Base-by-base conservation (phyloP, 2,113 vertebrate species). In the Phylloscopus trochiloides region DNA sequence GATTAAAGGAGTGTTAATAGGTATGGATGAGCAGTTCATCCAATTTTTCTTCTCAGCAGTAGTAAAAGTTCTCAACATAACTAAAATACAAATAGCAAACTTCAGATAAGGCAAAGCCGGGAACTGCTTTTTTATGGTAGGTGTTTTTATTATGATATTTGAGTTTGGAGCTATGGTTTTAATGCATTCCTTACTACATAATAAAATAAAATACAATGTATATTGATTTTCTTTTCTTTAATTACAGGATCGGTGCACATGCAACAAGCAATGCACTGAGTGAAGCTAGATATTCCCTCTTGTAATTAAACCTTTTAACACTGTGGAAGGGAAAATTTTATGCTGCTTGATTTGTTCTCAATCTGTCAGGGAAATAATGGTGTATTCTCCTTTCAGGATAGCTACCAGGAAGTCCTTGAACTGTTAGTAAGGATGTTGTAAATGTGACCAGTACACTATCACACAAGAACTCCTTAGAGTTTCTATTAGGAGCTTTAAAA, bases 171-270 rank as follows among this genome's bases (percentile, higher is more conserved):
- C 45, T 88, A 62, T 48, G 84, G 20, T 70, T 85, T 85, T 76
- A 79, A 71, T 73, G 10, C 24, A 65, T 91, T 91, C 78, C 86
- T 93, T 87, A 91, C 28, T 52, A 76, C 57, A 50, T 57, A 94
- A 93, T 86, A 88, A 71, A 95, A 94, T 79, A 93, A 95, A 95
- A 90, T 84, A 57, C 34, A 95, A 63, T 68, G 26, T 32, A 90
- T 93, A 95, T 76, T 78, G 65, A 78, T 92, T 91, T 90, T 71
- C 4, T 40, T 76, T 81, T 65, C 50, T 75, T n/a, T 51, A 70
- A 76, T 79, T 87, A 73, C 42, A 63, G 42, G 84, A 62, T 38
- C 50, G 59, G 65, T 70, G 79, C 63, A 92, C 26, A 43, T 13
- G 10, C n/a, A 65, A 57, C 12, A 71, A 25, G 4, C 58, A 88